These are phyloP conservation scores for Epistrophe eligans DNA, from an alignment of 2,888 invertebrate species.

Conservation along the genomic window DNA sequence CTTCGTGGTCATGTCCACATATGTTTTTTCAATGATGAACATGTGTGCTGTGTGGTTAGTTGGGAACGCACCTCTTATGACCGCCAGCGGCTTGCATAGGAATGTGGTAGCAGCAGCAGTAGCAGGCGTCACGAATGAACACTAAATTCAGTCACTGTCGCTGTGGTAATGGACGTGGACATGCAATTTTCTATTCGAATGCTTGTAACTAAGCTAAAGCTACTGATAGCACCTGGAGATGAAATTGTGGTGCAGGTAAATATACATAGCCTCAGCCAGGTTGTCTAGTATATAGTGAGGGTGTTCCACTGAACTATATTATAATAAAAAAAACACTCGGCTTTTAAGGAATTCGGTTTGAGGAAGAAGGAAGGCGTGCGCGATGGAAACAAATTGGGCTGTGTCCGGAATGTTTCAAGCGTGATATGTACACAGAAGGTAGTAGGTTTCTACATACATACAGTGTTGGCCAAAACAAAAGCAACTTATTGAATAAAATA, in stretches of 20 bases:
- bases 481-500: too few relatives aligned
- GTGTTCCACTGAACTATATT: constrained; percentile 71
- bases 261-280: constrained; percentile 18
- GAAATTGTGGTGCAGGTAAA: not conserved
- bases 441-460: too few relatives aligned
- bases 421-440: constrained; percentile 36
- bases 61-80: constrained; percentile 60
- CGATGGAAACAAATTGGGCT: constrained; percentile 61
- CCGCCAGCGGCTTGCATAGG: constrained; percentile 57
- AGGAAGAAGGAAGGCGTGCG: constrained; percentile 19
- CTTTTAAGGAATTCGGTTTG: not conserved
- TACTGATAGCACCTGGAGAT: constrained; percentile 13
- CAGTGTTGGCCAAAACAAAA: too few relatives aligned
- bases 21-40: constrained; percentile 57
- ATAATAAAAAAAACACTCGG: not conserved
- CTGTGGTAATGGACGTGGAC: constrained; percentile 65
- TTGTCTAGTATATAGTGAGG: constrained; percentile 61
- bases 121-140: constrained; percentile 66
- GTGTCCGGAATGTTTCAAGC: constrained; percentile 57
- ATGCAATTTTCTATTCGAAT: constrained; percentile 54
- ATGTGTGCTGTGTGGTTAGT: constrained; percentile 33
- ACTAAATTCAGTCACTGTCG: constrained; percentile 73
- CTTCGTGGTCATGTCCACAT: constrained; percentile 49
- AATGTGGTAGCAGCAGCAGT: constrained; percentile 56
- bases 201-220: not conserved